These are phyloP conservation scores for Azorinus chamasolen DNA, from an alignment of 2,888 invertebrate genomes.

Conservation along the genomic window DNA sequence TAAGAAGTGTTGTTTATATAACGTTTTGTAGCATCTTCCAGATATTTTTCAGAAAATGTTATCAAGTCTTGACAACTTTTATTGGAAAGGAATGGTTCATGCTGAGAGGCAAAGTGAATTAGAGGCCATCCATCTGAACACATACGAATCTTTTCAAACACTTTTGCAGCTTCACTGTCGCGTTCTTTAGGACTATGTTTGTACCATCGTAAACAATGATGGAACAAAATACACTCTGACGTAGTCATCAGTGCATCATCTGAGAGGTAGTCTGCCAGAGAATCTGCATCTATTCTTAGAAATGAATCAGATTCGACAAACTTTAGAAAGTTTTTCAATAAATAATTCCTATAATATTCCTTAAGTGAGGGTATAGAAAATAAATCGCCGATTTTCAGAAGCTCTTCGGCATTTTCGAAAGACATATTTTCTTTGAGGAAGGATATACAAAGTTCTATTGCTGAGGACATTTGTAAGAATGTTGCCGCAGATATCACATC, in stretches of 20 bases:
- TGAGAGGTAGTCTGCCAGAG: conserved; percentile 62
- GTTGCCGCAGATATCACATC: conserved; percentile 67
- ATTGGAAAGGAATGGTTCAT: conserved; percentile 61
- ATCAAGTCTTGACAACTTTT: conserved; percentile 55
- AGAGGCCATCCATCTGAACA: conserved; percentile 58
- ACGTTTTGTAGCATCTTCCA: conserved; percentile 59
- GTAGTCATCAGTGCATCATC: conserved; percentile 68
- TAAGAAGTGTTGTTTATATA: conserved; percentile 47
- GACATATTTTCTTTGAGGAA: conserved; percentile 67
- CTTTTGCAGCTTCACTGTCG: conserved; percentile 52
- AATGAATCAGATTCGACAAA: conserved; percentile 69
- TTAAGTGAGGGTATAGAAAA: conserved; percentile 61
- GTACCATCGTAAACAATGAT: conserved; percentile 67
- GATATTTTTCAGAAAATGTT: conserved; percentile 51
- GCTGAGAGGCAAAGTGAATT: conserved; percentile 47
- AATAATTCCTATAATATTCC: conserved; percentile 66
- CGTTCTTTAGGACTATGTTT: conserved; percentile 59
- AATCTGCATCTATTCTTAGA: conserved; percentile 63
- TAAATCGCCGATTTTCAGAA: conserved; percentile 67
- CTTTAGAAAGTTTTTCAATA: conserved; percentile 65
- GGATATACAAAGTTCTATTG: conserved; percentile 60
- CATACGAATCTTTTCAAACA: conserved; percentile 66
- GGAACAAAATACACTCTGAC: conserved; percentile 62
- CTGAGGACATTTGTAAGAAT: conserved; percentile 65
- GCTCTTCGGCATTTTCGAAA: conserved; percentile 69